Evolutionary conservation across 1,140 invertebrate species (phyloP).

Genomic region (Nebria ingens): DNA sequence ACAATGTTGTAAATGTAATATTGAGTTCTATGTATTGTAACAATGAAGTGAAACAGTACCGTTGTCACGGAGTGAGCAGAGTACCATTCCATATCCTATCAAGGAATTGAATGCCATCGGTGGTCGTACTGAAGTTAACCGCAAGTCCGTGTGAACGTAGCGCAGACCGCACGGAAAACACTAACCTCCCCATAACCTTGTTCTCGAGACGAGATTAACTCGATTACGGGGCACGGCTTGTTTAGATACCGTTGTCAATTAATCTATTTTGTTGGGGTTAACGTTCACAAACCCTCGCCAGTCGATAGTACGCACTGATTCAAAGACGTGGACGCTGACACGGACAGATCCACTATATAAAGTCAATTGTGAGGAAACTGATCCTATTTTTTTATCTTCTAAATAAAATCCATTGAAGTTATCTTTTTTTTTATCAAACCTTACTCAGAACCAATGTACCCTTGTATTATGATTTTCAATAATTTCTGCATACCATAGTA

Average conservation of each 20-base stretch:
- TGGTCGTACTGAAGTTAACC: not conserved
- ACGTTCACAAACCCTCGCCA: not conserved
- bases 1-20: no score
- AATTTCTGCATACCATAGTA: no score
- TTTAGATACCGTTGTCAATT: constrained; percentile 5
- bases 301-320: not conserved
- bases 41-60: no score
- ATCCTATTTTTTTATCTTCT: no score
- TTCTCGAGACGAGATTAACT: not conserved
- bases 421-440: no score
- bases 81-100: no score
- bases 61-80: no score
- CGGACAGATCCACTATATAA: not conserved
- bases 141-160: not conserved
- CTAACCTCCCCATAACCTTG: not conserved
- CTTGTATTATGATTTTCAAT: no score
- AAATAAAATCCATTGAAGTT: no score
- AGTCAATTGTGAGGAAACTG: no score
- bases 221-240: not conserved
- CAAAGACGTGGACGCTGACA: not conserved
- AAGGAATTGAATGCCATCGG: not conserved
- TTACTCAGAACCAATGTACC: no score
- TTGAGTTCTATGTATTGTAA: no score
- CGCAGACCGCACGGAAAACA: not conserved
- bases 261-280: constrained; percentile 6